Evolutionary conservation across 2,888 invertebrate species (phyloP).

Genomic region (Macrosoma leucophasiata): DNA sequence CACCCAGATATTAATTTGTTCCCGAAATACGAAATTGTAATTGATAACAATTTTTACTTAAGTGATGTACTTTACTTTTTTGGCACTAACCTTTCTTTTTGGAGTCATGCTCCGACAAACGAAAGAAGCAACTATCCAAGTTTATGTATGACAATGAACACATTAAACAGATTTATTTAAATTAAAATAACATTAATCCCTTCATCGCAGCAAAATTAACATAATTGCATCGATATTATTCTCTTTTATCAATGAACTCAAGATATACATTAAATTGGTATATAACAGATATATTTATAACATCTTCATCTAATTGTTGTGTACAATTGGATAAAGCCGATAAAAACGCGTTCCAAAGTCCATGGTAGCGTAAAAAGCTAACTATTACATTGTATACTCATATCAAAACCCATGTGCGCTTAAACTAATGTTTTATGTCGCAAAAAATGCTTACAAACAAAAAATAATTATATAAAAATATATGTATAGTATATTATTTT

Average conservation of each 20-base stretch:
- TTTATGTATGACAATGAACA: no score
- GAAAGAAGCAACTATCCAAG: no score
- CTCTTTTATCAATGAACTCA: conserved; percentile 1
- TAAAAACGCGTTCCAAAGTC: conserved; percentile 2
- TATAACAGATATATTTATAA: conserved; percentile 1
- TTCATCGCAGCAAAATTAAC: conserved; percentile 2
- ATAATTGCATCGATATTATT: not conserved
- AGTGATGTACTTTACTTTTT: no score
- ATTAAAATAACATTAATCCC: no score
- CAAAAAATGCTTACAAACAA: conserved; percentile 53
- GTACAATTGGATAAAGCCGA: conserved; percentile 3
- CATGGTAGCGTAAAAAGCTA: conserved; percentile 26
- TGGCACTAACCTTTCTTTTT: no score
- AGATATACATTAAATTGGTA: not conserved
- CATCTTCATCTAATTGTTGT: conserved; percentile 3
- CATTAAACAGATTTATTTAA: no score
- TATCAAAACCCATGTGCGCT: conserved; percentile 44
- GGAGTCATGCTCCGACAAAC: no score
- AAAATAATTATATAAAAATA: conserved; percentile 57
- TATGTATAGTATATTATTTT: conserved; percentile 46
- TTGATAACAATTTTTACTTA: not conserved
- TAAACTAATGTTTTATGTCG: conserved; percentile 35
- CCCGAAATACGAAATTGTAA: not conserved
- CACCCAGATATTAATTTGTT: conserved; percentile 2
- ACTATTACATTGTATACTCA: conserved; percentile 40